These are phyloP conservation scores for Busseola fusca DNA, from an alignment of 2,888 invertebrate genomes.

Conservation along the genomic window DNA sequence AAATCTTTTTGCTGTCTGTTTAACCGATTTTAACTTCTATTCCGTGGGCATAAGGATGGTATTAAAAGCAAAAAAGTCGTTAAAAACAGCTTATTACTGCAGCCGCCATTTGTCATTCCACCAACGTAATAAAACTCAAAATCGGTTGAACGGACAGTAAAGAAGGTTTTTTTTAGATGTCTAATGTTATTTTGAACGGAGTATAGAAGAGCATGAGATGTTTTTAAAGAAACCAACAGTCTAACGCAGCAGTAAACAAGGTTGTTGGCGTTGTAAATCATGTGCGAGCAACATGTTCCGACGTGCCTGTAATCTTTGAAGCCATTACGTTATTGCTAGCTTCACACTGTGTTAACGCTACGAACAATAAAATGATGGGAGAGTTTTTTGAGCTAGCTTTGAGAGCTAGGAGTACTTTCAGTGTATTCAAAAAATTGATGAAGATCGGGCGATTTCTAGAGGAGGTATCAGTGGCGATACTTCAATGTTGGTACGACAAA, in stretches of 20 bases:
- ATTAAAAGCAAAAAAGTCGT: no score
- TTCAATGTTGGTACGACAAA: not conserved
- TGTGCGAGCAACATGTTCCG: conserved; percentile 32
- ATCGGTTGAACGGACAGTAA: no score
- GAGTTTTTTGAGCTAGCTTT: conserved; percentile 3
- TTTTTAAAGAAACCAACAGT: not conserved
- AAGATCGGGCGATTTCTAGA: not conserved
- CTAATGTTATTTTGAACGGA: no score
- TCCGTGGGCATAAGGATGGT: no score
- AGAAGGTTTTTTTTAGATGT: no score
- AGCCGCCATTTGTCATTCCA: no score
- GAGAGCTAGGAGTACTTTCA: not conserved
- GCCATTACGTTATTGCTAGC: conserved; percentile 47
- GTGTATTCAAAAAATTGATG: not conserved
- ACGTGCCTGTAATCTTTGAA: conserved; percentile 41
- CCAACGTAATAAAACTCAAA: no score
- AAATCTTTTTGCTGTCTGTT: no score
- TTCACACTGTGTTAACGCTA: conserved; percentile 6
- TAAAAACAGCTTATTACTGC: no score
- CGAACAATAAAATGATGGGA: conserved; percentile 6
- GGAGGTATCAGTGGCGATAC: not conserved
- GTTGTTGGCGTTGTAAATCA: conserved; percentile 34
- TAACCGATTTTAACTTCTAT: no score
- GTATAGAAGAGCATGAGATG: not conserved
- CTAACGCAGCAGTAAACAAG: conserved; percentile 1